Percentiles rank a stretch among this genome's conserved stretches.
Conservation (phyloP, 2,113 vertebrate species). For the Phocoena sinus region DNA sequence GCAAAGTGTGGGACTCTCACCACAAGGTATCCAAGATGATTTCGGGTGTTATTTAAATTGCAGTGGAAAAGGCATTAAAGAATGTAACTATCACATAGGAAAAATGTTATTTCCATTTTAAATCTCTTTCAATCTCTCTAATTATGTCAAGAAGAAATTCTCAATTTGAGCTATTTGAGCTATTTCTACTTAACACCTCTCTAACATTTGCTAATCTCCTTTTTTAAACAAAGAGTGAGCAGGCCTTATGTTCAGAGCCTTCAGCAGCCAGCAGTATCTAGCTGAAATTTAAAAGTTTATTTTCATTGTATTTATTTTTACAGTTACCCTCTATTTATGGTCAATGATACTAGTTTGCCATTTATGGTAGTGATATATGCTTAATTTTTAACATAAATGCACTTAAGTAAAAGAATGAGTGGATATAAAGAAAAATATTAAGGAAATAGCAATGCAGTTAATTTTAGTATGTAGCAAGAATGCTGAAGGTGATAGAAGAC, state of each 20-base stretch:
- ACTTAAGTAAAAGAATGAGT: not conserved
- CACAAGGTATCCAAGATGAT: not conserved
- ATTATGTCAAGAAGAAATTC: constrained; percentile 67
- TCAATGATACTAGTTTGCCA: constrained; percentile 36
- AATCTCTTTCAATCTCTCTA: constrained; percentile 43
- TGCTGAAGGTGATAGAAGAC: not conserved
- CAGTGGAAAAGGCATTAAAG: constrained; percentile 32
- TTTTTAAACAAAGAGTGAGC: constrained; percentile 65
- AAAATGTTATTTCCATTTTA: constrained; percentile 54
- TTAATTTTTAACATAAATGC: not conserved
- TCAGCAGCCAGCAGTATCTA: constrained; percentile 38
- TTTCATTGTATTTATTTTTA: constrained; percentile 56
- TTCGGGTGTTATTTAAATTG: constrained; percentile 10
- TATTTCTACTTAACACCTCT: constrained; percentile 72
- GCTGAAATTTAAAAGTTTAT: constrained; percentile 49
- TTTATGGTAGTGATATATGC: not conserved
- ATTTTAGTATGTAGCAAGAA: constrained; percentile 23
- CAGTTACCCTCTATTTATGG: constrained; percentile 31
- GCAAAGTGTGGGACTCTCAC: not conserved
- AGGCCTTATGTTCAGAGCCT: constrained; percentile 62
- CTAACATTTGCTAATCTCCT: constrained; percentile 70
- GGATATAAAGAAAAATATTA: constrained; percentile 11
- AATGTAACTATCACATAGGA: constrained; percentile 12
- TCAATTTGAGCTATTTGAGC: constrained; percentile 69
- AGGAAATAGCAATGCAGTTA: not conserved